These are phyloP conservation scores for Erythrocebus patas DNA, from an alignment of 2,113 vertebrate species.

Conservation along the genomic window DNA sequence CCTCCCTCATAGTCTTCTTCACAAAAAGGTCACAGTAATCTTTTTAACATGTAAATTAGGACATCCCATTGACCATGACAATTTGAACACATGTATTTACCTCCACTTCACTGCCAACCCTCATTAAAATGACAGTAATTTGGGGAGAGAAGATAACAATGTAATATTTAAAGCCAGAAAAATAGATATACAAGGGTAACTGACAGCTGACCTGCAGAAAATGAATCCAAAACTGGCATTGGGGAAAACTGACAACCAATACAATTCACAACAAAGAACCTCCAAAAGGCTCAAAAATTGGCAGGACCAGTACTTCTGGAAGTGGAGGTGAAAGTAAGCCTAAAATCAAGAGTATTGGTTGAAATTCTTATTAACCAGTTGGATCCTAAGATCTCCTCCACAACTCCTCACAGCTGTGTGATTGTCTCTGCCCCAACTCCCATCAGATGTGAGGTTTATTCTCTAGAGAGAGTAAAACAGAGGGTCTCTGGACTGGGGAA, in stretches of 20 bases:
- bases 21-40: constrained; percentile 33
- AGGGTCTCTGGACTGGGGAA: neutral
- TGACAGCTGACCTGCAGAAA: neutral
- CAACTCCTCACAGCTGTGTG: neutral
- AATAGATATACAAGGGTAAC: constrained; percentile 33
- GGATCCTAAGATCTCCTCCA: neutral
- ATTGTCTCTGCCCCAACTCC: neutral
- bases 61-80: constrained; percentile 1
- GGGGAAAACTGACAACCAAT: neutral
- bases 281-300: neutral
- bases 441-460: constrained; percentile 13
- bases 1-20: constrained; percentile 1
- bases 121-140: constrained; percentile 41
- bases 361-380: constrained; percentile 9
- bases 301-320: neutral
- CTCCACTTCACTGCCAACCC: neutral
- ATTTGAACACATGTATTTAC: constrained; percentile 40
- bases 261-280: constrained; percentile 29
- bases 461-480: neutral
- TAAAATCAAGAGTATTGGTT: constrained; percentile 13
- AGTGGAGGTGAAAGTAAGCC: neutral
- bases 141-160: neutral
- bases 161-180: constrained; percentile 35
- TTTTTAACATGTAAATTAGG: constrained; percentile 35
- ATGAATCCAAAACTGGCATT: constrained; percentile 19